Base-by-base conservation (phyloP, 2,797 vertebrate species). In the Dermochelys coriacea region DNA sequence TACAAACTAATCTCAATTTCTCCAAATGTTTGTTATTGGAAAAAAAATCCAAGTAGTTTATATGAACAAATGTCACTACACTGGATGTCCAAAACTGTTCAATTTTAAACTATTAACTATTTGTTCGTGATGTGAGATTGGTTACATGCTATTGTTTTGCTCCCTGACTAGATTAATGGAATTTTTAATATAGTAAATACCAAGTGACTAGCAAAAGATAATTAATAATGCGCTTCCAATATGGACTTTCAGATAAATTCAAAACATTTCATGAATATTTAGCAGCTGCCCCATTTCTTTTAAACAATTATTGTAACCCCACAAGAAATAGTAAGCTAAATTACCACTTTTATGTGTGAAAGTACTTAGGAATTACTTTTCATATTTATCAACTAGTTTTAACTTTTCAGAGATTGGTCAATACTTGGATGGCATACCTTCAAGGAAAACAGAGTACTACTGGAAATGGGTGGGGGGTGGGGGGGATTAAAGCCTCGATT, bases 351-450 rank as follows among this genome's bases (percentile, higher is more conserved):
- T 15, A 82, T 86, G 25, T 10, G 50, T 54, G 34, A 79, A 89
- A 88, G 85, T 27, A 85, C 15, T 81, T 29, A 12, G 19, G 25
- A 92, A 50, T 68, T 21, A 8, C 83, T 85, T 90, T 87, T 80
- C 2, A n/a, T 55, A 87, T 84, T 55, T 71, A 79, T 90, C 49
- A 54, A 4, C 29, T 1, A 50, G 5, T 71, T 83, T 18, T 79
- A 47, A 79, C 3, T 68, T 80, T 51, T 47, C 16, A 88, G 4
- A 54, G 15, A 61, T 78, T 64, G 51, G 79, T 57, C 80, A 82
- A 47, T 1, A 55, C 3, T 23, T 47, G 45, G 14, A 80, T 8
- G 12, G 74, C 31, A 81, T 57, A n/a, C 52, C 37, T 31, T 54
- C 41, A n/a, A 14, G 54, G 6, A 91, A 68, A 88, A 84, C 2